These are phyloP conservation scores for Pavo muticus DNA, from an alignment of 2,113 vertebrate species.

Conservation along the genomic window DNA sequence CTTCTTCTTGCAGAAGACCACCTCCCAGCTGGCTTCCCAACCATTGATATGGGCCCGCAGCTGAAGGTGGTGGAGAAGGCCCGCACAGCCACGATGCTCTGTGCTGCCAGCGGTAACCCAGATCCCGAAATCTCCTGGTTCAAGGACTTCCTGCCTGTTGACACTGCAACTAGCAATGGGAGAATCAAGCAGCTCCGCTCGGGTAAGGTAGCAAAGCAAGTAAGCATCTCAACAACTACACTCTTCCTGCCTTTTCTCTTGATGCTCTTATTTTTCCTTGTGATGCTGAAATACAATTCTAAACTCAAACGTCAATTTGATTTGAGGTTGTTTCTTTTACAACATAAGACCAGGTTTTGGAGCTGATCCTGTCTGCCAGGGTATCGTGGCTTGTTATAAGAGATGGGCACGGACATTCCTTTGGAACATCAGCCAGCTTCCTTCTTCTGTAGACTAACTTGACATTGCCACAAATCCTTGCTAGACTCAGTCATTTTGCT, in stretches of 20 bases:
- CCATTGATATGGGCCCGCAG: constrained; percentile 98
- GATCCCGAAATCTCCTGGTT: constrained; percentile 98
- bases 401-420: background rate
- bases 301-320: background rate
- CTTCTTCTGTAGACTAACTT: background rate
- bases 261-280: background rate
- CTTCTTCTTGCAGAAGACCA: constrained; percentile 87
- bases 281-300: background rate
- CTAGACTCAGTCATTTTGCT: constrained; percentile 16
- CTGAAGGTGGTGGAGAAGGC: constrained; percentile 97
- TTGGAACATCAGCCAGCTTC: constrained; percentile 17
- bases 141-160: constrained; percentile 97
- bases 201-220: constrained; percentile 83
- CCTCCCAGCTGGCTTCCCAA: constrained; percentile 92
- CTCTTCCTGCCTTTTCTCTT: background rate
- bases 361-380: constrained; percentile 19
- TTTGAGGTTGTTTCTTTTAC: constrained; percentile 31
- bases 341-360: background rate
- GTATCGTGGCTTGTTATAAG: constrained; percentile 15
- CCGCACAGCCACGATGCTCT: constrained; percentile 96
- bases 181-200: constrained; percentile 97
- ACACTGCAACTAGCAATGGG: constrained; percentile 89
- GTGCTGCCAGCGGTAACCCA: constrained; percentile 94
- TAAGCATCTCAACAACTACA: background rate
- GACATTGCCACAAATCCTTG: constrained; percentile 11